Percentiles rank a stretch among this genome's conserved stretches.
phyloP scores from a whole-genome alignment of 2,888 invertebrate species.

The Congeria kusceri region DNA sequence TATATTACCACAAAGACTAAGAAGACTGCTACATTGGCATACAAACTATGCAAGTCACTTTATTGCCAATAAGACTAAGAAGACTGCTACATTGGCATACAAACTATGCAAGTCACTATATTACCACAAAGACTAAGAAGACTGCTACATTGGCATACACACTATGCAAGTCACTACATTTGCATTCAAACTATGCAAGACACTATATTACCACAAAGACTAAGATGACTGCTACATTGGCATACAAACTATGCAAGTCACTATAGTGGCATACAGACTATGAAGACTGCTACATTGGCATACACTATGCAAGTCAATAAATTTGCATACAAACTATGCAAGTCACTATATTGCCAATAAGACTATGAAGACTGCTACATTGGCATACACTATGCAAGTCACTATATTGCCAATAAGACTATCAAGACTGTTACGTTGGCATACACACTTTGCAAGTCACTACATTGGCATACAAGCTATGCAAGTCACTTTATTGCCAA shows the following conservation, averaged over 20 bases:
- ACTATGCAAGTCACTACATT: constrained; percentile 8
- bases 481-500: no score
- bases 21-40: no score
- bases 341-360: neutral
- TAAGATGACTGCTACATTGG: constrained; percentile 11
- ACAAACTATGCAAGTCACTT: no score
- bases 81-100: constrained; percentile 4
- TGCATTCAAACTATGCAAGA: neutral
- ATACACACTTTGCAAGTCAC: no score
- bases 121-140: no score
- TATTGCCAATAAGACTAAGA: neutral
- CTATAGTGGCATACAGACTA: constrained; percentile 9
- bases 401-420: no score
- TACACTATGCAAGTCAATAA: constrained; percentile 7
- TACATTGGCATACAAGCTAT: no score
- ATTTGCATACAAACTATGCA: neutral
- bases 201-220: constrained; percentile 9
- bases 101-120: neutral
- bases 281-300: neutral
- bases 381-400: no score
- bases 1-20: no score
- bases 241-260: constrained; percentile 7
- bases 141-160: no score
- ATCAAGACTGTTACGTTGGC: no score
- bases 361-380: no score